Evolutionary conservation across 2,797 vertebrate species (phyloP), one percentile per base, ranked within the genome.

Genomic region (Phyllotis vaccarum): DNA sequence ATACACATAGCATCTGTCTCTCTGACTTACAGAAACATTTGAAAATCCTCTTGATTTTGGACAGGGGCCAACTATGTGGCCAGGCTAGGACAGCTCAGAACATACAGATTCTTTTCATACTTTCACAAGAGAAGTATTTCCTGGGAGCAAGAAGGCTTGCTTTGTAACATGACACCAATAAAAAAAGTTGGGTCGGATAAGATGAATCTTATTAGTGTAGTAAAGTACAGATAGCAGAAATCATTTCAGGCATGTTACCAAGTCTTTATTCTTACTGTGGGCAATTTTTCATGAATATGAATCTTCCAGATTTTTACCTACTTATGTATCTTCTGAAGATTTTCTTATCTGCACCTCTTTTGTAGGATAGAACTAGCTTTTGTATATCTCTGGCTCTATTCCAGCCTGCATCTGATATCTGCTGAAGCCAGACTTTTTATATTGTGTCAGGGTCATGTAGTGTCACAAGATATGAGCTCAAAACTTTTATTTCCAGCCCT

Each of bases 121-220:
- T 97, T 97, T 98, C 81, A 46, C 88, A 95, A 94, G 95, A 97
- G 90, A 97, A 94, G 27, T 90, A 93, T 94, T 96, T 95, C 91
- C 87, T 96, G 95, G 90, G 96, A 97, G 62, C 90, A 75, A 94
- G 68, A 95, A 60, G 90, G 49, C 34, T 90, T 92, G 56, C 34
- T 90, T 62, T 93, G 74, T 86, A 96, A 72, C 0, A 0, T 94
- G 85, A 95, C 96, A 95, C 91, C 80, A 94, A 85, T 89, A 72
- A 91, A 94, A 40, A 62, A 21, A 92, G 19, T 66, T 13, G 80
- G 10, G 16, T 43, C 96, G 64, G 90, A 91, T 90, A 91, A 96
- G 64, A 66, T 80, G 24, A 19, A 29, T 87, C 54, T 64, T 21
- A 83, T 27, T 6, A 14, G 13, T 88, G 29, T 29, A 46, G 8